Conservation (phyloP, 1,140 invertebrate species). For the Drosophila sulfurigaster region DNA sequence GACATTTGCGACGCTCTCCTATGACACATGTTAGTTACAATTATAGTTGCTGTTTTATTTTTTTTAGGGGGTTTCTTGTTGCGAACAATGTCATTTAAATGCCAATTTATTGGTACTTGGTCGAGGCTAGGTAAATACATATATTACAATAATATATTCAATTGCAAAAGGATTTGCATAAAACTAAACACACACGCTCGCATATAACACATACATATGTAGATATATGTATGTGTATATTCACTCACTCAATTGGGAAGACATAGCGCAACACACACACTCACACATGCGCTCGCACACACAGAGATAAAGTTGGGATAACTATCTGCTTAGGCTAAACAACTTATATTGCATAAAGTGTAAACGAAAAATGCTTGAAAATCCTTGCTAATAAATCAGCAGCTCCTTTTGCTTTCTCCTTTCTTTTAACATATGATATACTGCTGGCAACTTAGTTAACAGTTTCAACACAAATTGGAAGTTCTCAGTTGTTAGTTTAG, state of each 20-base stretch:
- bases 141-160: slow-evolving; percentile 30
- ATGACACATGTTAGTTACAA: slow-evolving; percentile 57
- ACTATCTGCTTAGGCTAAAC: slow-evolving; percentile 34
- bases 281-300: slow-evolving; percentile 26
- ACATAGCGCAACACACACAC: slow-evolving; percentile 25
- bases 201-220: slow-evolving; percentile 6
- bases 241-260: slow-evolving; percentile 44
- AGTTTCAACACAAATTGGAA: slow-evolving; percentile 73
- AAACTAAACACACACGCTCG: slow-evolving; percentile 26
- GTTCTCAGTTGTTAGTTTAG: slow-evolving; percentile 75
- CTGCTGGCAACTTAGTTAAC: slow-evolving; percentile 55
- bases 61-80: slow-evolving; percentile 29
- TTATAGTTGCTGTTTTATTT: slow-evolving; percentile 40
- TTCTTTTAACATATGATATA: background rate
- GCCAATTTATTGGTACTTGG: slow-evolving; percentile 82
- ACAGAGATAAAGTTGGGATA: slow-evolving; percentile 43
- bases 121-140: slow-evolving; percentile 70
- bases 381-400: slow-evolving; percentile 24
- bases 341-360: slow-evolving; percentile 36
- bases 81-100: slow-evolving; percentile 79
- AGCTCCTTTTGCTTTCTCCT: background rate
- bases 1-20: slow-evolving; percentile 34
- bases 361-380: slow-evolving; percentile 43
- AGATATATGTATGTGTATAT: slow-evolving; percentile 38
- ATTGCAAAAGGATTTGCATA: slow-evolving; percentile 17